A percentile compares a stretch with the other conserved stretches of the same genome.
Evolutionary conservation across 2,797 vertebrate genomes (phyloP).

Genomic region (Falco columbarius): DNA sequence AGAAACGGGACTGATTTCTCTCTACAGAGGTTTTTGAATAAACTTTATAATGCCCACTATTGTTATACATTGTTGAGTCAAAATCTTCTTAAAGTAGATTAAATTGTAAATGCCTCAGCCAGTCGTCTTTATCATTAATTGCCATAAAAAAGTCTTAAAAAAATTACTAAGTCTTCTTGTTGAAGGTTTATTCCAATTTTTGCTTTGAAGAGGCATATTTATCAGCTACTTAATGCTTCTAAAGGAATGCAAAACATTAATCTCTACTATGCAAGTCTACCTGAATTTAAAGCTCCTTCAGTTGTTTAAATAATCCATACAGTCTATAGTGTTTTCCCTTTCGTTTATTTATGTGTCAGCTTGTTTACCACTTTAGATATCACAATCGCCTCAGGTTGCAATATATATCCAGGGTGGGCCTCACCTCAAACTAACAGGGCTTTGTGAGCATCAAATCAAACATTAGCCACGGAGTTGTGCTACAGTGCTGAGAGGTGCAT

Average conservation of each 20-base stretch:
- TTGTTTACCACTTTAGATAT: not conserved
- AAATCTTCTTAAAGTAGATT: not conserved
- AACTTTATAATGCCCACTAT: not conserved
- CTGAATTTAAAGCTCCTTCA: constrained; percentile 1
- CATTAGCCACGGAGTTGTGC: not conserved
- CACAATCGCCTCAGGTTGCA: not conserved
- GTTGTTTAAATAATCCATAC: not conserved
- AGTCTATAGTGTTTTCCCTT: not conserved
- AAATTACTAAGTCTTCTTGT: not conserved
- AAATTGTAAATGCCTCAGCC: not conserved
- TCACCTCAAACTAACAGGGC: not conserved
- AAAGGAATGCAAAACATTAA: not conserved
- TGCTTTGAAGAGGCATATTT: not conserved
- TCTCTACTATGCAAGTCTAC: not conserved
- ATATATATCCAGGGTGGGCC: not conserved
- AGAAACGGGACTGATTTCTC: not conserved
- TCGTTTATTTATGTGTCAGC: not conserved
- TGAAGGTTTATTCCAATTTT: not conserved
- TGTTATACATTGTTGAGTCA: not conserved
- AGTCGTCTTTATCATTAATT: not conserved
- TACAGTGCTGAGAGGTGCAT: not conserved
- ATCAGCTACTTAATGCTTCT: constrained; percentile 4
- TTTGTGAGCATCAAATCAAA: not conserved
- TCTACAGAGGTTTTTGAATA: not conserved
- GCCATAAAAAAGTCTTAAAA: not conserved